Evolutionary conservation across 2,888 invertebrate genomes (phyloP).

Genomic region (Mythimna impura): DNA sequence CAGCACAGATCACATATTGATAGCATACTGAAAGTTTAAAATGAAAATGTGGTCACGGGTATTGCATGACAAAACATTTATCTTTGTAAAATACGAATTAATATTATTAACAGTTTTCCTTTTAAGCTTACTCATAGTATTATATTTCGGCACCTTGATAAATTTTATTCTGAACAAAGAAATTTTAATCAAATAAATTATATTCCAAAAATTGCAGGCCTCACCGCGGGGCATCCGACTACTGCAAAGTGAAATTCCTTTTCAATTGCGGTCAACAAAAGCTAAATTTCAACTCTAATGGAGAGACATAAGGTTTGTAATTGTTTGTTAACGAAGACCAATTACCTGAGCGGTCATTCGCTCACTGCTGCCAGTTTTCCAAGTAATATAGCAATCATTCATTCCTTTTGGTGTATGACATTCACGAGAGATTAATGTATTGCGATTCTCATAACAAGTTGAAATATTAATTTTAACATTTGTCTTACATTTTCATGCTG

Average conservation of each 20-base stretch:
- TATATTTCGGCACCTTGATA: constrained; percentile 48
- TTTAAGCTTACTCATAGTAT: not conserved
- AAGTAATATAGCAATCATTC: constrained; percentile 72
- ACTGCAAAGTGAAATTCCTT: constrained; percentile 59
- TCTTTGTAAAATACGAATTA: constrained; percentile 3
- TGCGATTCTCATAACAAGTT: constrained; percentile 67
- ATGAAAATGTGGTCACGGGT: not conserved
- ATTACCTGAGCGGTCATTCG: constrained; percentile 63
- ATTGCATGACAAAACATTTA: constrained; percentile 12
- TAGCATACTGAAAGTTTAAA: no score
- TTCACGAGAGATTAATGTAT: constrained; percentile 70
- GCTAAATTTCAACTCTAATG: constrained; percentile 20
- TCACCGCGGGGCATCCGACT: constrained; percentile 55
- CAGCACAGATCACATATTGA: no score
- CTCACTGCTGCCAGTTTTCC: constrained; percentile 63
- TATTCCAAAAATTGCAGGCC: constrained; percentile 47
- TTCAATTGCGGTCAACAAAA: constrained; percentile 27
- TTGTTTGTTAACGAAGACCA: constrained; percentile 47
- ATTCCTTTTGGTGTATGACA: constrained; percentile 67
- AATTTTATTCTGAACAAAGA: constrained; percentile 47
- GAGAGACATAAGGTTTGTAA: constrained; percentile 10
- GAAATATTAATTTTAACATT: constrained; percentile 67
- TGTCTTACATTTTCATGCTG: constrained; percentile 51
- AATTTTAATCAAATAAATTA: constrained; percentile 56
- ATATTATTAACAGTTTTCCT: constrained; percentile 15